These are phyloP conservation scores for Carlito syrichta DNA, from an alignment of 2,113 vertebrate species.

Conservation along the genomic window DNA sequence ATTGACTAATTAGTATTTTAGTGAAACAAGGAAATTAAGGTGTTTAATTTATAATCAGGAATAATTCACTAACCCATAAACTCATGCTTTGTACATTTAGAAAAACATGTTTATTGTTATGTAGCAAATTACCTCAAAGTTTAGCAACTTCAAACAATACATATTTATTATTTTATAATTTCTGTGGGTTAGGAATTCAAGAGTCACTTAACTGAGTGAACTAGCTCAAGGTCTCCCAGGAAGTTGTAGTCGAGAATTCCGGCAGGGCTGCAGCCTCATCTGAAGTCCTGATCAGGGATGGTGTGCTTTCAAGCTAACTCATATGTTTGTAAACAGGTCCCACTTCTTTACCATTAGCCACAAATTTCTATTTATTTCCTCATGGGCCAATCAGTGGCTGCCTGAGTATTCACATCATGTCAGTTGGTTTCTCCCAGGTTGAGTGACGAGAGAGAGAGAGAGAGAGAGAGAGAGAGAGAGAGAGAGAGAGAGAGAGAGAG, in stretches of 20 bases:
- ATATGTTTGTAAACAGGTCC: background rate
- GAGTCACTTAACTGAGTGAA: background rate
- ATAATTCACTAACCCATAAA: background rate
- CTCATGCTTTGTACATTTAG: background rate
- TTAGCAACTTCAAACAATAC: background rate
- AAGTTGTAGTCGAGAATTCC: background rate
- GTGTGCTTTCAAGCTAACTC: background rate
- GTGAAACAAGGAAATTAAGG: background rate
- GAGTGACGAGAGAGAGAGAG: background rate
- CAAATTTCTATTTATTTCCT: background rate
- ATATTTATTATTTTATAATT: background rate
- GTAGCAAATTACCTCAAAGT: background rate
- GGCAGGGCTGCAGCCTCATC: background rate
- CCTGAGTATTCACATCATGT: background rate
- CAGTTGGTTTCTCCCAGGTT: background rate
- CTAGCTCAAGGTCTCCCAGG: background rate
- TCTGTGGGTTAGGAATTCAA: background rate
- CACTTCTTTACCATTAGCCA: background rate
- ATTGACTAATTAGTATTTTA: conserved; percentile 8
- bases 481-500: background rate
- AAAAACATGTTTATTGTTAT: background rate
- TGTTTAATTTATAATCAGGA: background rate
- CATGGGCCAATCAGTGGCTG: background rate
- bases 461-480: background rate
- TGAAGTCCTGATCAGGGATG: background rate